A percentile compares a stretch with the other conserved stretches of the same genome.
Conservation (phyloP, 2,888 invertebrate species). For the Liopterus haemorrhoidalis region DNA sequence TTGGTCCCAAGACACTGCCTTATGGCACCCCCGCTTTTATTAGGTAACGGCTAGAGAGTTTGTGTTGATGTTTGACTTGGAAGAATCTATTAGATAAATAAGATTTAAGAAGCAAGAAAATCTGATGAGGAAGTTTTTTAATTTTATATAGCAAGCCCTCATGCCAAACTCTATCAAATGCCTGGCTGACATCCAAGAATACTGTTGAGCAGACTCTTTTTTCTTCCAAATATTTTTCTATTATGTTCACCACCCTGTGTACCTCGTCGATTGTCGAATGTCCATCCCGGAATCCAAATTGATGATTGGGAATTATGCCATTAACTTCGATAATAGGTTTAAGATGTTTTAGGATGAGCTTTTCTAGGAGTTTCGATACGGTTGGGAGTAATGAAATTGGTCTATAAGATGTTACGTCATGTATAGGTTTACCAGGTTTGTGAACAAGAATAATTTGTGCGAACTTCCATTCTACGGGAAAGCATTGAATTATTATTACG, state of each 20-base stretch:
- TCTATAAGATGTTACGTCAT: conserved; percentile 29
- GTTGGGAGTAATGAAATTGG: conserved; percentile 31
- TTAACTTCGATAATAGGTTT: conserved; percentile 23
- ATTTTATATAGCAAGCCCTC: conserved; percentile 15
- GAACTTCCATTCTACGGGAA: conserved; percentile 33
- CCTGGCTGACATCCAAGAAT: conserved; percentile 19
- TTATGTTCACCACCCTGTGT: conserved; percentile 21
- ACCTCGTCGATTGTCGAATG: conserved; percentile 31
- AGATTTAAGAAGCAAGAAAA: conserved; percentile 10
- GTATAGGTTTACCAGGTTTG: conserved; percentile 30
- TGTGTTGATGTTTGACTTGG: conserved; percentile 23
- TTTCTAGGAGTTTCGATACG: conserved; percentile 31
- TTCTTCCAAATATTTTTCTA: conserved; percentile 17
- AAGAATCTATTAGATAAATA: conserved; percentile 17
- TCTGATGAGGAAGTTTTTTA: conserved; percentile 16
- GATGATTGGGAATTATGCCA: conserved; percentile 27
- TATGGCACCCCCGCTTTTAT: conserved; percentile 6
- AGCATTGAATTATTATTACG: conserved; percentile 26
- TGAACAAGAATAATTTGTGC: conserved; percentile 19
- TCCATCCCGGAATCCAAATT: conserved; percentile 29
- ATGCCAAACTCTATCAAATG: conserved; percentile 22
- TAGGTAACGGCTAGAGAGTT: too few species aligned
- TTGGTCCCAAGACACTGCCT: conserved; percentile 7
- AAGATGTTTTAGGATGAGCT: conserved; percentile 27
- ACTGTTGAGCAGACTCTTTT: conserved; percentile 24